Percentiles rank a stretch among this genome's conserved stretches.
phyloP scores from a whole-genome alignment of 1,140 invertebrate genomes.

The Amyelois transitella region DNA sequence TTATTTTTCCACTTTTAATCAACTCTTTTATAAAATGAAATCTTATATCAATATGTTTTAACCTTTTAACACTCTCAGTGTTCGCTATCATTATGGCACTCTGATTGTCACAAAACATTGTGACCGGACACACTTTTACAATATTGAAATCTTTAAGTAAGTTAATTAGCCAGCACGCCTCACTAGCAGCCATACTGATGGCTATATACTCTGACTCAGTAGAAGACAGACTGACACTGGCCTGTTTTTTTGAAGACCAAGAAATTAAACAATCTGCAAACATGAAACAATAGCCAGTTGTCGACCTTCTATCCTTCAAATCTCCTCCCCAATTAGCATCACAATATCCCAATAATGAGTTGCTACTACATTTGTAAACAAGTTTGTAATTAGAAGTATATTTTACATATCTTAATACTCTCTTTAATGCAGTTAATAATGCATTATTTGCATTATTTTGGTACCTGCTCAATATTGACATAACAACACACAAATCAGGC shows the following conservation, averaged over 20 bases:
- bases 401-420: slow-evolving; percentile 27
- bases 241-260: slow-evolving; percentile 57
- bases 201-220: slow-evolving; percentile 67
- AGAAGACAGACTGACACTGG: slow-evolving; percentile 45
- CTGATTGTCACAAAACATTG: slow-evolving; percentile 4
- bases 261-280: slow-evolving; percentile 31
- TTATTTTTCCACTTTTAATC: no score
- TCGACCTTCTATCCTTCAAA: no score
- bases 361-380: slow-evolving; percentile 23
- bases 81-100: slow-evolving; percentile 1
- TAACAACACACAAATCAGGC: slow-evolving; percentile 22
- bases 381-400: slow-evolving; percentile 18
- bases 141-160: slow-evolving; percentile 4
- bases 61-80: slow-evolving; percentile 1
- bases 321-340: slow-evolving; percentile 41
- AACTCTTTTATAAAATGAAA: no score
- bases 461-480: slow-evolving; percentile 24
- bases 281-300: no score
- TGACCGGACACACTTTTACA: neutral
- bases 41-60: no score
- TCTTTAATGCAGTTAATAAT: slow-evolving; percentile 23
- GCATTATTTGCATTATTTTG: slow-evolving; percentile 22
- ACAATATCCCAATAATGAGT: slow-evolving; percentile 30
- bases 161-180: no score
- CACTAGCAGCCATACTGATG: no score